Conservation (phyloP, 2,888 invertebrate species). For the Trichacis sp. region DNA sequence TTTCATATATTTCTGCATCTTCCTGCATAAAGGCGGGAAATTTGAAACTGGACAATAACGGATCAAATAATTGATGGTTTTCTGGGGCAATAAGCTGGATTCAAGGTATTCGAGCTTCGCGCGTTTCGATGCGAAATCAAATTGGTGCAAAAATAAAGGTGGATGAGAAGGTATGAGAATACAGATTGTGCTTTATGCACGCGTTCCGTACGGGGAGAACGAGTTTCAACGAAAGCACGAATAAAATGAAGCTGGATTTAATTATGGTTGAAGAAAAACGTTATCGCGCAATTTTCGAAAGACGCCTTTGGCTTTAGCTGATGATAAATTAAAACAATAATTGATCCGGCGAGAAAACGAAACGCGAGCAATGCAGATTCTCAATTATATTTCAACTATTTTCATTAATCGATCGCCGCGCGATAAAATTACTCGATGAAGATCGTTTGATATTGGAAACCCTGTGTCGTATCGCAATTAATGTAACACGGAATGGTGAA, state of each 20-base stretch:
- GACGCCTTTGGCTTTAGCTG: neutral
- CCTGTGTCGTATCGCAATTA: neutral
- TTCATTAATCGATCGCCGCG: neutral
- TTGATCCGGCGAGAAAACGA: neutral
- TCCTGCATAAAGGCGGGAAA: too few species aligned
- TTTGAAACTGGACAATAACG: neutral
- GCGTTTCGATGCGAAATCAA: slow-evolving; percentile 29
- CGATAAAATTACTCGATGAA: neutral
- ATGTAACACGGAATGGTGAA: neutral
- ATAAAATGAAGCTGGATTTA: slow-evolving; percentile 1
- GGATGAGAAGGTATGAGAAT: slow-evolving; percentile 13
- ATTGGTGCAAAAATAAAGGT: slow-evolving; percentile 18
- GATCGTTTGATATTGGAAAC: neutral
- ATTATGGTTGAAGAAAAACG: neutral
- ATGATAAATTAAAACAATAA: slow-evolving; percentile 1
- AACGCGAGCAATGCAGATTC: neutral
- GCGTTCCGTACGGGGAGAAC: neutral
- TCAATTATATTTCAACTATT: neutral
- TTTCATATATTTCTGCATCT: neutral
- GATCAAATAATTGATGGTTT: slow-evolving; percentile 18
- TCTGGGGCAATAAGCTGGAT: slow-evolving; percentile 26
- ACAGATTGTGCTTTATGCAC: slow-evolving; percentile 17
- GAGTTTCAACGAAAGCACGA: neutral
- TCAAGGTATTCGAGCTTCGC: slow-evolving; percentile 19
- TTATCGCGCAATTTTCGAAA: neutral